Conservation (phyloP, 2,888 invertebrate genomes). For the Apocheima hispidaria region DNA sequence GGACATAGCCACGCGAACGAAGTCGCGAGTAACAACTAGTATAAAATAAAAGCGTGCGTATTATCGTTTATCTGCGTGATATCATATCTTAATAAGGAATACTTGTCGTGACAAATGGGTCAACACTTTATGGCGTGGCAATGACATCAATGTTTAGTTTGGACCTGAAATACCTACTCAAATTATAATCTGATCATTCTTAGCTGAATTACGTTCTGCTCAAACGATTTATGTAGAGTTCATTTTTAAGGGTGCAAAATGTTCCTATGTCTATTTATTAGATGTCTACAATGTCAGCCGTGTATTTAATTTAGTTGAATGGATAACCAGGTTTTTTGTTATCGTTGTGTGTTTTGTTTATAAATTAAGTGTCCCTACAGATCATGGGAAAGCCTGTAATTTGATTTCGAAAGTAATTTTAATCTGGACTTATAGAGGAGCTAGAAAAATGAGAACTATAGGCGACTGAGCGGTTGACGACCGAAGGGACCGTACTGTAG, state of each 20-base stretch:
- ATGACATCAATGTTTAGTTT: constrained; percentile 47
- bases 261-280: background rate
- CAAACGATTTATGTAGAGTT: constrained; percentile 7
- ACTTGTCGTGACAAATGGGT: constrained; percentile 48
- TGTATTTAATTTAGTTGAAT: background rate
- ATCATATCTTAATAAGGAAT: constrained; percentile 53
- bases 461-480: no score
- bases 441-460: no score
- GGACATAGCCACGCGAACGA: no score
- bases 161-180: constrained; percentile 30
- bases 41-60: constrained; percentile 30
- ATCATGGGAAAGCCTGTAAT: no score
- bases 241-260: background rate
- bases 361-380: no score
- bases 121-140: constrained; percentile 37
- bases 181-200: constrained; percentile 20
- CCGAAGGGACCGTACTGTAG: no score
- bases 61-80: constrained; percentile 48
- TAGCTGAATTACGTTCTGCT: constrained; percentile 20
- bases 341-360: background rate
- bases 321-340: background rate
- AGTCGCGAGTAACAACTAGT: no score
- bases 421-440: no score
- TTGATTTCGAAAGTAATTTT: no score
- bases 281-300: background rate